Evolutionary conservation across 2,113 vertebrate species (phyloP).

Genomic region (Sinocyclocheilus maitianheensis): DNA sequence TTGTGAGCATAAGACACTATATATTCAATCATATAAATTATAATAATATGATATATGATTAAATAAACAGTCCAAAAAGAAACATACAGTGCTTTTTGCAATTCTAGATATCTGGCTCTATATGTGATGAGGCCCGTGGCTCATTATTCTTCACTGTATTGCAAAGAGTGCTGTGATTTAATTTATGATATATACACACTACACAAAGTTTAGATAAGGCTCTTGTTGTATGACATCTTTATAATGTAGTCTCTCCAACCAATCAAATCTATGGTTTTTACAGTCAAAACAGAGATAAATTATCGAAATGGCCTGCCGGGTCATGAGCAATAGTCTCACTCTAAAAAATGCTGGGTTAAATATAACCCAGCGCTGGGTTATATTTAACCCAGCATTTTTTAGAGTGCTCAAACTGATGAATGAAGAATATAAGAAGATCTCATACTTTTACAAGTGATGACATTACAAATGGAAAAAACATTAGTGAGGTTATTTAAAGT

Average conservation of each 20-base stretch:
- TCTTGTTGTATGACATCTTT: constrained; percentile 3
- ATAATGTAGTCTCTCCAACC: not conserved
- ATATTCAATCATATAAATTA: too few species aligned
- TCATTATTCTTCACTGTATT: not conserved
- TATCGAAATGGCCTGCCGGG: not conserved
- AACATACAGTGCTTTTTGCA: not conserved
- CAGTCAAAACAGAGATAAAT: constrained; percentile 28
- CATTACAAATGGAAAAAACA: not conserved
- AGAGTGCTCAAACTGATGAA: not conserved
- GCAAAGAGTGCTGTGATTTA: not conserved
- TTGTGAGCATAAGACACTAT: too few species aligned
- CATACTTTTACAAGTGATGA: not conserved
- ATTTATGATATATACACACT: not conserved
- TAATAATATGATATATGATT: too few species aligned
- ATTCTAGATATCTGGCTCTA: not conserved
- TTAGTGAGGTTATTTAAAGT: not conserved
- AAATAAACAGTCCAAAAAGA: not conserved
- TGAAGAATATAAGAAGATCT: not conserved
- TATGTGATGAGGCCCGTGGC: not conserved
- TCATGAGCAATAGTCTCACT: not conserved
- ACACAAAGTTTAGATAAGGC: constrained; percentile 14
- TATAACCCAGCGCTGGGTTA: too few species aligned
- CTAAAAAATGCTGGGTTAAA: too few species aligned
- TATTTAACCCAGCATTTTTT: too few species aligned
- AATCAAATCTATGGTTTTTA: not conserved